These are phyloP conservation scores for Spodoptera picta DNA, from an alignment of 2,888 invertebrate genomes.

Conservation along the genomic window DNA sequence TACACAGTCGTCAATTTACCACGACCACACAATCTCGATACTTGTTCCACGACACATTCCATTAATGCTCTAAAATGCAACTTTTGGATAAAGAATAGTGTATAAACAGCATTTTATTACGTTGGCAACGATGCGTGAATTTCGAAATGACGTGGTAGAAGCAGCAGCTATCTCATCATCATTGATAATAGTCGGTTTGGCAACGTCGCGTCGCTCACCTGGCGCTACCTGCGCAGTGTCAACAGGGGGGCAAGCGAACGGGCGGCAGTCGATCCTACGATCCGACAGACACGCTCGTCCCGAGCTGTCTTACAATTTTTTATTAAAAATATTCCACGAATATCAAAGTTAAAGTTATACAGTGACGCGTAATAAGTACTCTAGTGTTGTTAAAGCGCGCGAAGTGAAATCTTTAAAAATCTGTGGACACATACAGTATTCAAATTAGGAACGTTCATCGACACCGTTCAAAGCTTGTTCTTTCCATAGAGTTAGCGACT, in stretches of 20 bases:
- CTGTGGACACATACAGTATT: conserved; percentile 58
- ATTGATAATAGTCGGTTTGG: conserved; percentile 87
- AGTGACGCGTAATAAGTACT: conserved; percentile 59
- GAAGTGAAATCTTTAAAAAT: conserved; percentile 65
- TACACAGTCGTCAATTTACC: conserved; percentile 41
- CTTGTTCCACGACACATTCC: conserved; percentile 57
- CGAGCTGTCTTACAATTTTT: conserved; percentile 64
- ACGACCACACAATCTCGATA: conserved; percentile 57
- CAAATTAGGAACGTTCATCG: conserved; percentile 69
- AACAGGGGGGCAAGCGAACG: conserved; percentile 83
- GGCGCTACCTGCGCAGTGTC: conserved; percentile 87
- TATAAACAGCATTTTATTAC: conserved; percentile 71
- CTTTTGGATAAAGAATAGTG: conserved; percentile 52
- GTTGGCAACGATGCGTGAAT: conserved; percentile 76
- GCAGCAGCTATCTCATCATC: conserved; percentile 84
- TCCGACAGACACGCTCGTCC: conserved; percentile 78
- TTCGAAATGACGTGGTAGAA: conserved; percentile 72
- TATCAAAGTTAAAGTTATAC: conserved; percentile 58
- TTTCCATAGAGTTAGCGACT: conserved; percentile 61
- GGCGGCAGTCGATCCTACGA: conserved; percentile 81
- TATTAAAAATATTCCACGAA: conserved; percentile 71
- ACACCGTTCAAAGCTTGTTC: conserved; percentile 67
- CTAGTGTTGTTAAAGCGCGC: conserved; percentile 57
- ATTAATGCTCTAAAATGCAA: conserved; percentile 63
- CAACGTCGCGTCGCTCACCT: conserved; percentile 87